Percentiles rank a stretch among this genome's conserved stretches.
These are phyloP conservation scores for Oreochromis mossambicus DNA, from an alignment of 2,797 vertebrate species.

Conservation along the genomic window DNA sequence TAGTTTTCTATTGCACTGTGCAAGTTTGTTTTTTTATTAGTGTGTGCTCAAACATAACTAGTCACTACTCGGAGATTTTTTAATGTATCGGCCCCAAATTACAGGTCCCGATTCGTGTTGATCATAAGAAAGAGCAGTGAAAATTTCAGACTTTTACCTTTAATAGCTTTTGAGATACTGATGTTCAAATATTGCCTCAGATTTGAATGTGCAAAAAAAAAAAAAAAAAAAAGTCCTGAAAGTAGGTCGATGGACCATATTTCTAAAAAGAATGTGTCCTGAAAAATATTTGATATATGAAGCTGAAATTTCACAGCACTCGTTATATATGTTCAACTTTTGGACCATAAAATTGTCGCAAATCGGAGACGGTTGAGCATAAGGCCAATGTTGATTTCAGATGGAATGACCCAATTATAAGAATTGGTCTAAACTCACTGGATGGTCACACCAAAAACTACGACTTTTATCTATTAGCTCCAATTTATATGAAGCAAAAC, in stretches of 20 bases:
- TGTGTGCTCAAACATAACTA: neutral
- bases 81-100: accelerated
- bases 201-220: neutral
- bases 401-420: neutral
- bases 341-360: accelerated
- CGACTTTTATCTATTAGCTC: neutral
- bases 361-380: neutral
- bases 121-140: neutral
- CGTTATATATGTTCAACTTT: neutral
- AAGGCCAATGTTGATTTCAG: neutral
- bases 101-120: neutral
- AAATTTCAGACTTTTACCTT: neutral
- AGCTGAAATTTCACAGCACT: neutral
- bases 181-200: neutral
- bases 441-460: neutral
- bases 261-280: neutral
- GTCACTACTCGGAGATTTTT: neutral
- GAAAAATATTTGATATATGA: neutral
- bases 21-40: neutral
- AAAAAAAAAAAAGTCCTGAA: neutral
- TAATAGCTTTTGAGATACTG: neutral
- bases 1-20: neutral
- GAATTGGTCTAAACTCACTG: neutral
- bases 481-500: neutral
- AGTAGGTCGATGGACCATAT: accelerated